Base-by-base conservation (phyloP, 2,797 vertebrate genomes). In the Hirundo rustica region DNA sequence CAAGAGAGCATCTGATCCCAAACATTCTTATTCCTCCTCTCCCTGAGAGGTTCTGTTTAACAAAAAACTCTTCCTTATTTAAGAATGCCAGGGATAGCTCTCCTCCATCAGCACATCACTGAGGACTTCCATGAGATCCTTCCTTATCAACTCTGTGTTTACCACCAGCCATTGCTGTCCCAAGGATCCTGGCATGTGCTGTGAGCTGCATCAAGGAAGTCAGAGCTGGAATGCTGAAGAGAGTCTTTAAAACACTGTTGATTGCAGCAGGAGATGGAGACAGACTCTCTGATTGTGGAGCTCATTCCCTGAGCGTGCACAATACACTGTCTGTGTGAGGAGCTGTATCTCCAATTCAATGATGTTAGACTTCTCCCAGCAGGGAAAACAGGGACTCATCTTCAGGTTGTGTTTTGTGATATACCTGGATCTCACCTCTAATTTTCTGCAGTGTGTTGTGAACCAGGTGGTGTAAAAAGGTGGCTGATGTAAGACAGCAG, bases 301-400 rank as follows among this genome's bases (percentile, higher is more conserved):
- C 22, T 68, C 45, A 27, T 27, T 23, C 53, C 60, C 42, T 11
- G 4, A 55, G 15, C n/a, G 23, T 5, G 26, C 82, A 83, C n/a
- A 54, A 75, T 7, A 4, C 23, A 20, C 12, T 9, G 6, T 7
- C 34, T 76, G 65, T 58, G 60, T 8, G 0, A 0, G 64, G 26
- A 70, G 22, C 55, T 64, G 38, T 1, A 3, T 20, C 51, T 25
- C 1, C 0, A 1, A 2, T 29, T 68, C 27, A 6, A 27, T 50
- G n/a, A 9, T 38, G n/a, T 4, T 13, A 79, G 51, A 68, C 26
- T 8, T 14, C 14, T 79, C 84, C 40, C 27, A 47, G 23, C 0
- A 75, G 55, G 51, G 19, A 85, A 32, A 27, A 22, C 11, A 17
- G 14, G n/a, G 66, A 72, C 0, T 1, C 8, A 42, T 20, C 40